These are phyloP conservation scores for Etheostoma spectabile DNA, from an alignment of 2,113 vertebrate genomes.

Conservation along the genomic window DNA sequence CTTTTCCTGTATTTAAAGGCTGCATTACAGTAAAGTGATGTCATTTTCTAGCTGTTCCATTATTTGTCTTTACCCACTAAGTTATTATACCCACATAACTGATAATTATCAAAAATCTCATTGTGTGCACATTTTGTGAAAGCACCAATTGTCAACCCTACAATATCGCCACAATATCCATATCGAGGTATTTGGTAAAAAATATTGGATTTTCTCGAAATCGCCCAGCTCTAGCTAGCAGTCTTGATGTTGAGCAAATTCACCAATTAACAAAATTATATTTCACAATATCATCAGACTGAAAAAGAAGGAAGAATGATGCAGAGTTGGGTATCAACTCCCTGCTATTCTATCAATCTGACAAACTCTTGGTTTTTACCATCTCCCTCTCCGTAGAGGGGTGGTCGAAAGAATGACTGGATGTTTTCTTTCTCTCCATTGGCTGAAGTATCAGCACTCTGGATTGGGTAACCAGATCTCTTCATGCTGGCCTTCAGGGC, in stretches of 20 bases:
- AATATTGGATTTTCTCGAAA: no score
- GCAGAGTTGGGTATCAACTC: not conserved
- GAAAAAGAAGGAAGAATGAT: not conserved
- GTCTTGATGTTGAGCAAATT: not conserved
- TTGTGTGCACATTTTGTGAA: no score
- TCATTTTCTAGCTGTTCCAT: no score
- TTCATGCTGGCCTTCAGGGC: conserved; percentile 91
- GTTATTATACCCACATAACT: no score
- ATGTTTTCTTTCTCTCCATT: conserved; percentile 89
- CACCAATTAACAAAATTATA: not conserved
- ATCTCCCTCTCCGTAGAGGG: conserved; percentile 80
- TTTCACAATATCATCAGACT: not conserved
- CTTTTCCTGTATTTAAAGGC: no score
- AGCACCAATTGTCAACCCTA: no score
- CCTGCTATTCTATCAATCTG: not conserved
- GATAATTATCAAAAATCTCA: no score
- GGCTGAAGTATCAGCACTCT: conserved; percentile 41
- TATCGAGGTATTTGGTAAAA: no score
- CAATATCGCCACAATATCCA: no score
- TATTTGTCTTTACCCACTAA: no score
- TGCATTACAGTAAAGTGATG: no score
- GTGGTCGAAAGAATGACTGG: conserved; percentile 78
- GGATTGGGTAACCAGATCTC: conserved; percentile 81
- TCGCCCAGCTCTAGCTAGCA: no score
- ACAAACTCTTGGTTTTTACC: conserved; percentile 78